Base-by-base conservation (phyloP, 2,888 invertebrate species). In the Chorisops tibialis region DNA sequence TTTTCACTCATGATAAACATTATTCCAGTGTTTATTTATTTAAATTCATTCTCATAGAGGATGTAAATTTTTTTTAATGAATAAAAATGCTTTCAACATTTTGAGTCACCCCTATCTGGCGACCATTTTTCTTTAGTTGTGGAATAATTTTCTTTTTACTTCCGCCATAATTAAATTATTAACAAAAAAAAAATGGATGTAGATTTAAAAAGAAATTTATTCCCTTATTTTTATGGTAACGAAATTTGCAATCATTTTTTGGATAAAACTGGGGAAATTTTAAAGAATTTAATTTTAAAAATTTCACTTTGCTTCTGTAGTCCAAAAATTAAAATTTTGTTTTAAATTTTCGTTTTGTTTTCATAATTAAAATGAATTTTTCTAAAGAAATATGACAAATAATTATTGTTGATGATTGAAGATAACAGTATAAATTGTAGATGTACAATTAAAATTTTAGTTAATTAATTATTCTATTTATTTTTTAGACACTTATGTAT, bases 401-500 rank as follows among this genome's bases (percentile, higher is more conserved):
- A 30, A 35, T 30, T 56, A 45, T 56, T 16, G 11, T 22, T 50
- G 14, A 35, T 24, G n/a, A 4, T 39, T 6, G 56, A 7, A 39
- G 43, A 30, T 21, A 41, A 54, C 24, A 30, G 43, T 43, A 30
- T 45, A 45, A 41, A 41, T 54, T 54, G 24, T 39, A 56, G 14
- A 45, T 56, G 56, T 56, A 56, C 56, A 56, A 56, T 56, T 45
- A 43, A 56, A 45, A 30, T 7, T 35, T 56, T 43, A 56, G 56
- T 43, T 56, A 45, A 43, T 52, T 56, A 24, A 24, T 56, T 56
- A 56, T 45, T 56, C 56, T 56, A 56, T 56, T 56, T 56, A 56
- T 56, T 56, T 45, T 45, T 56, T 30, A 16, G 43, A 56, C 35
- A 14, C 45, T 56, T 56, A 56, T 45, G 56, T 56, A 56, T 18